Conservation (phyloP, 2,888 invertebrate species). For the Cryptocheilus praepositus region DNA sequence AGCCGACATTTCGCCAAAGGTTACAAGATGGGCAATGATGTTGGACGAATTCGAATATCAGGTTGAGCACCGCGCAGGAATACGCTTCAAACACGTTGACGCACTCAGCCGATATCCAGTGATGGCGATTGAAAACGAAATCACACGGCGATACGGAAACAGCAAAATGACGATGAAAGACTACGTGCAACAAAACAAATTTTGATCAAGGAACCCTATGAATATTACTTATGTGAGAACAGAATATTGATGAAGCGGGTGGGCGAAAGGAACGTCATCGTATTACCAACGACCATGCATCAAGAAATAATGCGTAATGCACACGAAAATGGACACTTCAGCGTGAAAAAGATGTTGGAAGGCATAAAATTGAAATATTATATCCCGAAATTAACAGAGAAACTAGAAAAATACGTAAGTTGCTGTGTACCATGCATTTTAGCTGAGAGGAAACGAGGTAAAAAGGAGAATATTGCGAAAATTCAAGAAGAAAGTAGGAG, state of each 20-base stretch:
- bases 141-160: not conserved
- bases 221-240: not conserved
- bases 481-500: too few species aligned
- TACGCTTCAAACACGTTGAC: slow-evolving; percentile 14
- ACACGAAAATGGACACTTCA: slow-evolving; percentile 2
- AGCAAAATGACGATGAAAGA: not conserved
- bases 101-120: slow-evolving; percentile 7
- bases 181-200: not conserved
- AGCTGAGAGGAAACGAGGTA: not conserved
- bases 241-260: not conserved
- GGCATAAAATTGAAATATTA: not conserved
- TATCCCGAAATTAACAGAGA: not conserved
- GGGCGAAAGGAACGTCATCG: not conserved
- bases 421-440: not conserved
- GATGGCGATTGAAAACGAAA: slow-evolving; percentile 4
- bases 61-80: slow-evolving; percentile 14
- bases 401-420: not conserved
- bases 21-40: slow-evolving; percentile 8
- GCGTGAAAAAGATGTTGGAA: not conserved
- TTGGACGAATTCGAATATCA: slow-evolving; percentile 7
- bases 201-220: not conserved
- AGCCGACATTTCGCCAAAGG: not conserved
- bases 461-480: too few species aligned
- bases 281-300: not conserved
- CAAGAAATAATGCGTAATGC: not conserved